Evolutionary conservation across 2,888 invertebrate genomes (phyloP), one percentile per base, ranked within the genome.

Genomic region (Melieria crassipennis): DNA sequence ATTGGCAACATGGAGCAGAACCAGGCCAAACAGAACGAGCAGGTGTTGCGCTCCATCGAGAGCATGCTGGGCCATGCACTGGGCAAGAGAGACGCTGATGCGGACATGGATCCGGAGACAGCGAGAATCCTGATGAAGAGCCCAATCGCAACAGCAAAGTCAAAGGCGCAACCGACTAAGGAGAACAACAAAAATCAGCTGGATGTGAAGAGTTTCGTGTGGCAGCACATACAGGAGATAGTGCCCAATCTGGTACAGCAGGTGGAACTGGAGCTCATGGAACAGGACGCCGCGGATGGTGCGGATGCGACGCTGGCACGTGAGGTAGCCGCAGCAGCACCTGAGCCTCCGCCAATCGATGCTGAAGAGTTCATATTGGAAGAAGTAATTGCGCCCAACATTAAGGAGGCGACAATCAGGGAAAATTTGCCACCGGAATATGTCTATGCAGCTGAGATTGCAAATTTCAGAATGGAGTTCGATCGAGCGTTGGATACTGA

Each of bases 1-100:
- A 87, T 88, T 63, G 87, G 86, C 3, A 87, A 84, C 57, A 87
- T 87, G 83, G 87, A 87, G 73, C 81, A 85, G 68, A 84, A 84
- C 71, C 88, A 87, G 70, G 83, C 85, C 10, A 86, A 84, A 65
- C 84, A 86, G 70, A 86, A 81, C 64, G 83, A 84, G 52, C 82
- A 80, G 42, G 82, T 84, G 4, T 73, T 86, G 11, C 82, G 82
- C 2, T 84, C 83, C 43, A 84, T 86, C 65, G 85, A 85, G 68
- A 81, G 79, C 60, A 84, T 87, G 82, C 72, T 87, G 60, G 84
- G 80, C 3, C 82, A 80, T 30, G 75, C 84, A 10, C 79, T 70
- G 5, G 74, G 80, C 30, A 84, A 82, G 50, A 69, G 76, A 3
- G 82, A 83, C 1, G 61, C 72, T 16, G 85, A 83, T 30, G 76